Evolutionary conservation across 2,113 vertebrate species (phyloP).

Genomic region (Orycteropus afer): DNA sequence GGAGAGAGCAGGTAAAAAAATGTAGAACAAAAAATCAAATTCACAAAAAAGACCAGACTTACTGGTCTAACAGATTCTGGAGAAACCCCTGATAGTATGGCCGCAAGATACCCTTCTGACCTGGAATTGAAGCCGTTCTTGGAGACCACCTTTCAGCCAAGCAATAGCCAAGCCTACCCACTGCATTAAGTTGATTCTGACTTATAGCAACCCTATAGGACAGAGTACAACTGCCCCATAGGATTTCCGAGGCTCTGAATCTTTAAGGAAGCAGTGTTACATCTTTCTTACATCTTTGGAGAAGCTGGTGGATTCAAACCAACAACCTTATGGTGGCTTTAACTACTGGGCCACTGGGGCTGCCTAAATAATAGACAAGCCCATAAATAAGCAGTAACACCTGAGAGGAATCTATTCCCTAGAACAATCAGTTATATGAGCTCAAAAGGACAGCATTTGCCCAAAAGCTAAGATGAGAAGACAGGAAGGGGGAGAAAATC

Average conservation of each 20-base stretch:
- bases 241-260: too few relatives aligned
- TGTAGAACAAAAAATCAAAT: neutral
- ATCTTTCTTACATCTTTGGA: too few relatives aligned
- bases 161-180: neutral
- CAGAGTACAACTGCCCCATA: too few relatives aligned
- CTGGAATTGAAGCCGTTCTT: neutral
- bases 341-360: too few relatives aligned
- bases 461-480: neutral
- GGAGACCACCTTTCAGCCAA: neutral
- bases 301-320: too few relatives aligned
- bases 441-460: neutral
- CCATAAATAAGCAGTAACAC: neutral
- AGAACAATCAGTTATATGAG: neutral
- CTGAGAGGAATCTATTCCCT: neutral
- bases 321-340: too few relatives aligned
- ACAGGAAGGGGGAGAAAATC: neutral
- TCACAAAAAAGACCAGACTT: neutral
- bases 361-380: neutral
- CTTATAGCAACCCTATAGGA: too few relatives aligned
- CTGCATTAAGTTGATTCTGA: too few relatives aligned
- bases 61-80: neutral
- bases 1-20: neutral
- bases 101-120: neutral
- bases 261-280: too few relatives aligned
- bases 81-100: neutral